These are phyloP conservation scores for Atherinosoma microstoma DNA, from an alignment of 2,797 vertebrate genomes.

Conservation along the genomic window DNA sequence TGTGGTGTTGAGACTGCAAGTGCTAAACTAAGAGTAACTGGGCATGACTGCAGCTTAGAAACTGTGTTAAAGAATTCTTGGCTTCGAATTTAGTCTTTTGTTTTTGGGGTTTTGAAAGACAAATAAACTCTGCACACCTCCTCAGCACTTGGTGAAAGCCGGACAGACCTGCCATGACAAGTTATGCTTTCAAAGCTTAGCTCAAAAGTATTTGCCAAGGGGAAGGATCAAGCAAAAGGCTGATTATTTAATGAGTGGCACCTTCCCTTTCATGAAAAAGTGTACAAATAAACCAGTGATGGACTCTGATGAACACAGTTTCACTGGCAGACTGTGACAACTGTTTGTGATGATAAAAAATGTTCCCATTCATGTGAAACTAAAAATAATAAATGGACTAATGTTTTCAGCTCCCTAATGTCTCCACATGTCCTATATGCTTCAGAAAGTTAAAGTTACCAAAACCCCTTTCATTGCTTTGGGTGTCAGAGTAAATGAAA, in stretches of 20 bases:
- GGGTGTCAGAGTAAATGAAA: conserved; percentile 70
- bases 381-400: neutral
- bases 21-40: neutral
- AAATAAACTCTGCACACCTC: neutral
- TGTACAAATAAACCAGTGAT: neutral
- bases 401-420: neutral
- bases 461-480: conserved; percentile 42
- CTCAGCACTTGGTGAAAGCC: neutral
- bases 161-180: neutral
- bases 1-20: neutral
- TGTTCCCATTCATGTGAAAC: neutral
- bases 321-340: neutral
- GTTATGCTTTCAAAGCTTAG: neutral
- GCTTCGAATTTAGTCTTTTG: neutral
- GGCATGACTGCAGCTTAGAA: neutral
- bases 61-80: neutral
- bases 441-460: conserved; percentile 11
- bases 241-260: neutral
- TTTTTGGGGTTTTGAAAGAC: neutral
- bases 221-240: neutral
- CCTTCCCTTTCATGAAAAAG: neutral
- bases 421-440: neutral
- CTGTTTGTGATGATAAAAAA: neutral
- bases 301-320: neutral
- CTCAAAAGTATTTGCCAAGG: neutral